These are phyloP conservation scores for Mythimna ferrago DNA, from an alignment of 2,888 invertebrate genomes.

Conservation along the genomic window DNA sequence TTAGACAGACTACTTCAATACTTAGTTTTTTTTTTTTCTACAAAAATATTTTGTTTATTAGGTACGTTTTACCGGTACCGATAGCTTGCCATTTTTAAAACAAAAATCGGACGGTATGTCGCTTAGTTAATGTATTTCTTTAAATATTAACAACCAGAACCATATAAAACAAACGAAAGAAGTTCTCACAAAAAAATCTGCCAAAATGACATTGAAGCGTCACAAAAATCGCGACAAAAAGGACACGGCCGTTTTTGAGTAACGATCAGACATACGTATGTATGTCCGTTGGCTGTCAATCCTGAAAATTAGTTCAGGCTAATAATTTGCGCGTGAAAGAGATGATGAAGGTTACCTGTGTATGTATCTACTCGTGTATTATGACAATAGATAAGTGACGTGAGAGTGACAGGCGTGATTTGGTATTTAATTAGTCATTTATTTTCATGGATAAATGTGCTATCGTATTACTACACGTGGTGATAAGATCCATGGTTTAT, in stretches of 20 bases:
- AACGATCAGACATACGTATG: conserved; percentile 11
- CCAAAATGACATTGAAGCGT: conserved; percentile 4
- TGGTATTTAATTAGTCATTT: background rate
- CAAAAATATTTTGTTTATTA: background rate
- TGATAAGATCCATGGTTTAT: conserved; percentile 2
- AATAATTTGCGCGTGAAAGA: conserved; percentile 31
- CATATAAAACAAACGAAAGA: conserved; percentile 1
- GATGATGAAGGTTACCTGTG: conserved; percentile 18
- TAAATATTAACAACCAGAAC: background rate
- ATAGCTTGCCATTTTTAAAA: background rate
- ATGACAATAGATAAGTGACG: conserved; percentile 21
- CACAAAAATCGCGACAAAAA: conserved; percentile 21
- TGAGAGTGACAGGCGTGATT: conserved; percentile 15
- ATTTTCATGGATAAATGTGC: conserved; percentile 8
- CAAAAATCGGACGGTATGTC: background rate
- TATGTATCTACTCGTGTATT: background rate
- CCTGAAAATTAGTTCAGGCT: conserved; percentile 37
- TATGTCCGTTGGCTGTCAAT: conserved; percentile 42
- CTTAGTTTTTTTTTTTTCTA: background rate
- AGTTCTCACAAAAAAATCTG: conserved; percentile 15
- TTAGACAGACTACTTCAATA: too few species aligned
- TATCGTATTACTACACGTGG: conserved; percentile 37
- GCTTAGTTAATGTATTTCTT: background rate
- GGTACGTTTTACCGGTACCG: background rate
- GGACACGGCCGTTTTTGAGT: conserved; percentile 25